phyloP scores from a whole-genome alignment of 1,140 invertebrate species.

The Ruditapes philippinarum region DNA sequence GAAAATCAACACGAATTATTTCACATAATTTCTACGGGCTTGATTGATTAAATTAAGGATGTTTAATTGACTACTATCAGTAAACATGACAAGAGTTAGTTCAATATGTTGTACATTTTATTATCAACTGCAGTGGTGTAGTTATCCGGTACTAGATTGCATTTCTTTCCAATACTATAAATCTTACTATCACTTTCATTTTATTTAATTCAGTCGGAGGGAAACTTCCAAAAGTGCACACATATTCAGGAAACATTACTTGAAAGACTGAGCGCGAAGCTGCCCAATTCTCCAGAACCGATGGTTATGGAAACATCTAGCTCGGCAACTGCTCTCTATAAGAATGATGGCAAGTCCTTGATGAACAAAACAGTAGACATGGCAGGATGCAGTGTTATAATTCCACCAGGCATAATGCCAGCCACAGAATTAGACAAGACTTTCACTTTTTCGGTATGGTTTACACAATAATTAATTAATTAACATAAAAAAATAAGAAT shows the following conservation, averaged over 20 bases:
- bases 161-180: too few species aligned
- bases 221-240: neutral
- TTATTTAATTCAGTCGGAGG: neutral
- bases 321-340: neutral
- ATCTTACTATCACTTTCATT: too few species aligned
- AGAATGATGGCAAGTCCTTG: neutral
- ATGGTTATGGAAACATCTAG: neutral
- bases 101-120: too few species aligned
- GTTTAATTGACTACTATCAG: too few species aligned
- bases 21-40: too few species aligned
- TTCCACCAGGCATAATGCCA: neutral
- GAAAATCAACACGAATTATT: too few species aligned
- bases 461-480: too few species aligned
- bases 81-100: too few species aligned
- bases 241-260: neutral
- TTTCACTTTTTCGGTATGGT: neutral
- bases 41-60: too few species aligned
- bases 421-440: neutral
- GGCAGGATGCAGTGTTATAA: neutral
- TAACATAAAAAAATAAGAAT: too few species aligned
- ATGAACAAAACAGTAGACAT: constrained; percentile 1
- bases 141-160: too few species aligned
- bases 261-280: neutral
- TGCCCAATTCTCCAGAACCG: constrained; percentile 15
- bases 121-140: too few species aligned